Percentiles rank a stretch among this genome's conserved stretches.
Conservation (phyloP, 37 sponge, comb jelly and placozoan species). For the Beroe forskalii region DNA sequence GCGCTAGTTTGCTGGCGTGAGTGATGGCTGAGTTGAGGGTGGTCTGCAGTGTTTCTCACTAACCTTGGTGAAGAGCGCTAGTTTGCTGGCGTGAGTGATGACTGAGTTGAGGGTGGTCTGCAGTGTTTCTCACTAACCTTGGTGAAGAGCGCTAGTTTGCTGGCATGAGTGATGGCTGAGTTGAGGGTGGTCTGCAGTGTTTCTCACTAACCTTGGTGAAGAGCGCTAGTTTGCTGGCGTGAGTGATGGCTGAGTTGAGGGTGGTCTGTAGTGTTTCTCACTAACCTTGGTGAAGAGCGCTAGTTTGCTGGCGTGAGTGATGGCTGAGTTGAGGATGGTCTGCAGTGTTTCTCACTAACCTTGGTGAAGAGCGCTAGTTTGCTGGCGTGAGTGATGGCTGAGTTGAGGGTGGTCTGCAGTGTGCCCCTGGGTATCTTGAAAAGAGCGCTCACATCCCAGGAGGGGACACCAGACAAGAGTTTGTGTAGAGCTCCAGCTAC, state of each 20-base stretch:
- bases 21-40: neutral
- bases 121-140: constrained; percentile 14
- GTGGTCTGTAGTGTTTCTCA: neutral
- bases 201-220: constrained; percentile 42
- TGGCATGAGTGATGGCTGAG: neutral
- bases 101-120: neutral
- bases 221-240: constrained; percentile 32
- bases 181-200: constrained; percentile 1
- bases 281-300: constrained; percentile 38
- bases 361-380: constrained; percentile 49
- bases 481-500: constrained; percentile 34
- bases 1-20: constrained; percentile 42
- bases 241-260: neutral
- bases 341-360: constrained; percentile 23
- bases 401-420: constrained; percentile 5
- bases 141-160: constrained; percentile 31
- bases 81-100: constrained; percentile 39
- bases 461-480: neutral
- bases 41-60: constrained; percentile 4
- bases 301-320: constrained; percentile 43
- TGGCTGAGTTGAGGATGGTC: neutral
- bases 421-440: constrained; percentile 39
- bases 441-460: constrained; percentile 21
- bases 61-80: constrained; percentile 33
- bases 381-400: constrained; percentile 41